A percentile compares a stretch with the other conserved stretches of the same genome.
phyloP scores from a whole-genome alignment of 1,140 invertebrate genomes.

The Leptoteleia sp. region DNA sequence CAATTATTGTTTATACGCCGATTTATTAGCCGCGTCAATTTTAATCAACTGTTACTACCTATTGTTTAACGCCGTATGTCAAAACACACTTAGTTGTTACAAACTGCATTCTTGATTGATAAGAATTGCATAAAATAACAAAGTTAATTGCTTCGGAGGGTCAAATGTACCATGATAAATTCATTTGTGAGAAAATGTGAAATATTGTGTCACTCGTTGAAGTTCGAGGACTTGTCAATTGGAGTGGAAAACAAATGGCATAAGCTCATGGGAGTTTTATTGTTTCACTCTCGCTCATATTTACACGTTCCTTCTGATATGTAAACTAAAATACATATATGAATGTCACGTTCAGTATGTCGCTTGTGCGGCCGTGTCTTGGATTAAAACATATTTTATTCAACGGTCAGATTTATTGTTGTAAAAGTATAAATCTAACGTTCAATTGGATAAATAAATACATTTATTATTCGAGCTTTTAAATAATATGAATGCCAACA shows the following conservation, averaged over 20 bases:
- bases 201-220: neutral
- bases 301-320: constrained; percentile 14
- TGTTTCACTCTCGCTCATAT: constrained; percentile 47
- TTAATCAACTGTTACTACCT: constrained; percentile 9
- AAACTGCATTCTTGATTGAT: constrained; percentile 11
- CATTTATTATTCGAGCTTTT: too few species aligned
- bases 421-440: too few species aligned
- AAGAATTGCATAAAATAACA: too few species aligned
- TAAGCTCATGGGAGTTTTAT: constrained; percentile 32
- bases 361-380: constrained; percentile 3
- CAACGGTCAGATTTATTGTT: too few species aligned
- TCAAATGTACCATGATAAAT: too few species aligned
- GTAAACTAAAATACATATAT: constrained; percentile 4
- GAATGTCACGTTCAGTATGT: constrained; percentile 24
- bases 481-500: too few species aligned
- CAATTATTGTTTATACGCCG: constrained; percentile 50
- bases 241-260: constrained; percentile 46
- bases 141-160: too few species aligned
- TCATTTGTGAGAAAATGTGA: neutral
- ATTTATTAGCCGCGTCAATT: constrained; percentile 38
- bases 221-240: constrained; percentile 52
- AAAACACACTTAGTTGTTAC: neutral
- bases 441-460: too few species aligned
- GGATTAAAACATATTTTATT: neutral
- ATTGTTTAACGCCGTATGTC: constrained; percentile 14